These are phyloP conservation scores for Anthoscopus minutus DNA, from an alignment of 2,113 vertebrate species.

Conservation along the genomic window DNA sequence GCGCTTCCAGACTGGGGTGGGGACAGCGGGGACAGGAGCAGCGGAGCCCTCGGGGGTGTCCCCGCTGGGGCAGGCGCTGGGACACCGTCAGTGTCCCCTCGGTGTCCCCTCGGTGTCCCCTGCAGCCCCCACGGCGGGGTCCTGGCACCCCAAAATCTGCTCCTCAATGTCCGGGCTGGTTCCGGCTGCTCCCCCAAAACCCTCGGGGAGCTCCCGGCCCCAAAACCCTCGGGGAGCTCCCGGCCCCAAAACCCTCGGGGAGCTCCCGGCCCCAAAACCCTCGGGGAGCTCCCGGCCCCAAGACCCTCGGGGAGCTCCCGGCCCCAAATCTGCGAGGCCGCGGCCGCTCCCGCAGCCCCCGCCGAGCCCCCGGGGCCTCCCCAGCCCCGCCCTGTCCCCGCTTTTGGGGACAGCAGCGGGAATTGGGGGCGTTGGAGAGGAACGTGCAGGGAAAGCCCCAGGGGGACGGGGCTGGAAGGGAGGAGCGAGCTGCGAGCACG, in stretches of 20 bases:
- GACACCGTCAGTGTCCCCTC: background rate
- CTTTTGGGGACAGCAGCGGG: background rate
- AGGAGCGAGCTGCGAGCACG: background rate
- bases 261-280: too few species aligned
- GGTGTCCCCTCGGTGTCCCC: background rate
- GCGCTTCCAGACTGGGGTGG: too few species aligned
- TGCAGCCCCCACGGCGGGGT: background rate
- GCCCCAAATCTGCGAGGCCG: too few species aligned
- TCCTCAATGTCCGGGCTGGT: rapidly evolving
- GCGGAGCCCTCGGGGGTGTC: background rate
- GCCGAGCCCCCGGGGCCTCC: too few species aligned
- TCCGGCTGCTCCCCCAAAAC: background rate
- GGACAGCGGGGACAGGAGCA: background rate
- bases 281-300: too few species aligned
- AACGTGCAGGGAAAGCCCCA: background rate
- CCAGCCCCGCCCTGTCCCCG: too few species aligned
- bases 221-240: background rate
- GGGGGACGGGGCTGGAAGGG: background rate
- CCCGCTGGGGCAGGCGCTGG: background rate
- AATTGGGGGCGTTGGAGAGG: background rate
- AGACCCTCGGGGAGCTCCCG: too few species aligned
- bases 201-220: rapidly evolving
- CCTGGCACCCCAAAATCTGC: background rate
- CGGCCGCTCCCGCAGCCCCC: too few species aligned
- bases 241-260: too few species aligned